Evolutionary conservation across 1,140 invertebrate species (phyloP).

Genomic region (Aphidius gifuensis): DNA sequence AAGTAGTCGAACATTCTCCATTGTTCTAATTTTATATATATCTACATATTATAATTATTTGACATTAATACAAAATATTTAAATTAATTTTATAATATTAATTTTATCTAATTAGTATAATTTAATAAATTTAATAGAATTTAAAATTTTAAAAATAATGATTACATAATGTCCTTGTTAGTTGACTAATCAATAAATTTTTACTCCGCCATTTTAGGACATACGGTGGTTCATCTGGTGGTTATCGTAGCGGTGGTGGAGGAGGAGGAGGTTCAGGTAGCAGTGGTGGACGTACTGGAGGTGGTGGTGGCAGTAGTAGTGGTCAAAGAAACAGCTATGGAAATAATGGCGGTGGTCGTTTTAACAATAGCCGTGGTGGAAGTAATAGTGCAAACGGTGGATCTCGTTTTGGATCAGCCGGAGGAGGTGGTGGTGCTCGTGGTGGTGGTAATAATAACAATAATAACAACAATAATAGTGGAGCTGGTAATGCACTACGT

Average conservation of each 20-base stretch:
- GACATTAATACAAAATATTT: no score
- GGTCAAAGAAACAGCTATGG: slow-evolving; percentile 26
- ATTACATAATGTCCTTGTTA: background rate
- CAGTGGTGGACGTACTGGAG: slow-evolving; percentile 12
- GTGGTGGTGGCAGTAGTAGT: slow-evolving; percentile 12
- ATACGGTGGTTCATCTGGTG: slow-evolving; percentile 40
- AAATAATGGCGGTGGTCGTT: slow-evolving; percentile 32
- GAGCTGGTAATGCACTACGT: slow-evolving; percentile 64
- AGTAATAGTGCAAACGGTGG: slow-evolving; percentile 32
- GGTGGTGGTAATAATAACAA: slow-evolving; percentile 39
- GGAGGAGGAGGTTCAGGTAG: background rate
- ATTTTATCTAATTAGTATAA: no score
- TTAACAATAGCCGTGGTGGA: slow-evolving; percentile 41
- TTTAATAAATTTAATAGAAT: no score
- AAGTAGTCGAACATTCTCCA: slow-evolving; percentile 31
- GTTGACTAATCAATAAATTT: background rate
- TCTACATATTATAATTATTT: no score
- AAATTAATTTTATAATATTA: no score
- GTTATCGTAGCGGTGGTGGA: slow-evolving; percentile 33
- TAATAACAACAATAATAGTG: slow-evolving; percentile 39
- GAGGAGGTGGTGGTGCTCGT: slow-evolving; percentile 43
- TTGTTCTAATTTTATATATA: background rate
- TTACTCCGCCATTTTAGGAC: slow-evolving; percentile 34
- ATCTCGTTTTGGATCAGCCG: slow-evolving; percentile 38
- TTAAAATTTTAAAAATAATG: no score